Percentiles rank a stretch among this genome's conserved stretches.
phyloP scores from a whole-genome alignment of 1,140 invertebrate genomes.

The Pemphigus obesinymphae region DNA sequence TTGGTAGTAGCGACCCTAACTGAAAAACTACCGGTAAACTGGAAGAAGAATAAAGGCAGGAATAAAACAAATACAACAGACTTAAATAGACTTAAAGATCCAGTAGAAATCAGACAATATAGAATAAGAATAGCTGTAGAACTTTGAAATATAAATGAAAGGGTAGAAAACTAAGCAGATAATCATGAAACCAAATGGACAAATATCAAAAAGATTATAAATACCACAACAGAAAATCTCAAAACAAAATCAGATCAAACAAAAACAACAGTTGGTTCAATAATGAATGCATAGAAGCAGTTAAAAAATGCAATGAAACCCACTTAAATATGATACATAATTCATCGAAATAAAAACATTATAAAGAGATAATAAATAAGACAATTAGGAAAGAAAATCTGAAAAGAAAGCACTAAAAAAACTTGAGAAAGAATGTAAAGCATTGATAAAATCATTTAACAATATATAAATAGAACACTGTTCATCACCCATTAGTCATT shows the following conservation, averaged over 20 bases:
- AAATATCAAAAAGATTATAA: background rate
- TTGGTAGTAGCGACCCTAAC: too few species aligned
- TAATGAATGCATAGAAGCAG: background rate
- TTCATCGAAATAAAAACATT: background rate
- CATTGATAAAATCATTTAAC: too few species aligned
- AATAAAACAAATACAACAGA: too few species aligned
- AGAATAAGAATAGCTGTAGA: background rate
- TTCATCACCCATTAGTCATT: too few species aligned
- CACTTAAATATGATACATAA: background rate
- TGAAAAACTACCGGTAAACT: too few species aligned
- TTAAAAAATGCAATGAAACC: conserved; percentile 2
- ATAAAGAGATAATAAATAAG: conserved; percentile 8
- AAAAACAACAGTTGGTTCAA: conserved; percentile 3
- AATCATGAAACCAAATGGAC: background rate
- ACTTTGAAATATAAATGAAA: conserved; percentile 3
- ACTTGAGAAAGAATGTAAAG: too few species aligned
- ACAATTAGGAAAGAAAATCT: background rate
- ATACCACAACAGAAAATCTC: background rate
- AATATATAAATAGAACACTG: too few species aligned
- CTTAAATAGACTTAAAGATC: background rate
- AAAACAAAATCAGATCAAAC: background rate
- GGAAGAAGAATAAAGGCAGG: too few species aligned
- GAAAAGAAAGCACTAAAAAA: conserved; percentile 3
- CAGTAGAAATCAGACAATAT: background rate
- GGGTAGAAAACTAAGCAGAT: background rate